Percentiles rank a stretch among this genome's conserved stretches.
These are phyloP conservation scores for Chelon labrosus DNA, from an alignment of 2,797 vertebrate genomes.

Conservation along the genomic window DNA sequence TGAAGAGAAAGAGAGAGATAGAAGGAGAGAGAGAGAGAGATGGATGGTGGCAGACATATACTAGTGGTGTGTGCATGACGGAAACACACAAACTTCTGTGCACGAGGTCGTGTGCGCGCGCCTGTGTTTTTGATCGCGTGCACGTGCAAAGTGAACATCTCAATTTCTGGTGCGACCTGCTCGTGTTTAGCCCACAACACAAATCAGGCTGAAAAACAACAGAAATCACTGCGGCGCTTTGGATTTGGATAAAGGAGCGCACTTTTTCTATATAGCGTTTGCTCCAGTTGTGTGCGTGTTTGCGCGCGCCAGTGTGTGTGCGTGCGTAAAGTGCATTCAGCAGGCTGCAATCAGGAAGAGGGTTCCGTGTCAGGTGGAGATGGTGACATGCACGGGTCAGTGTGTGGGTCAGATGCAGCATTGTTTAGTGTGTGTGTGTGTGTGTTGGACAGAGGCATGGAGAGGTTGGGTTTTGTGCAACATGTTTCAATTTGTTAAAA, in stretches of 20 bases:
- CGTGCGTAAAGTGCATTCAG: conserved; percentile 15
- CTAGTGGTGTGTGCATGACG: background rate
- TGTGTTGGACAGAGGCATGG: background rate
- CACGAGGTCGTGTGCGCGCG: conserved; percentile 9
- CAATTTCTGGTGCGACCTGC: conserved; percentile 54
- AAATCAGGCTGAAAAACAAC: conserved; percentile 41
- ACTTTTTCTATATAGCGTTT: background rate
- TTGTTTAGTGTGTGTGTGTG: conserved; percentile 28
- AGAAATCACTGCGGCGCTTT: conserved; percentile 12
- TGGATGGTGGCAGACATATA: background rate
- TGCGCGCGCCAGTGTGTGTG: background rate
- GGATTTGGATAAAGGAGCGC: conserved; percentile 20
- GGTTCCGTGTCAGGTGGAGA: conserved; percentile 68
- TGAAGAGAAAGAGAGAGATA: conserved; percentile 18
- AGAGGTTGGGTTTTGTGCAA: background rate
- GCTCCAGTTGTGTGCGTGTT: background rate
- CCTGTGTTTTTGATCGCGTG: conserved; percentile 15
- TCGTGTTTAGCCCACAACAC: conserved; percentile 40
- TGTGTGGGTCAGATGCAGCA: conserved; percentile 51
- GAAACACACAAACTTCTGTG: conserved; percentile 10
- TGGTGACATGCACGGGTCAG: conserved; percentile 62
- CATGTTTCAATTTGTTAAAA: background rate
- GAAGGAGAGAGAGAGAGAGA: background rate
- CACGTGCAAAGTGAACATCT: conserved; percentile 23
- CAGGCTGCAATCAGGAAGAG: conserved; percentile 46